Conservation (phyloP, 1,140 invertebrate genomes). For the Paraescarpia echinospica region DNA sequence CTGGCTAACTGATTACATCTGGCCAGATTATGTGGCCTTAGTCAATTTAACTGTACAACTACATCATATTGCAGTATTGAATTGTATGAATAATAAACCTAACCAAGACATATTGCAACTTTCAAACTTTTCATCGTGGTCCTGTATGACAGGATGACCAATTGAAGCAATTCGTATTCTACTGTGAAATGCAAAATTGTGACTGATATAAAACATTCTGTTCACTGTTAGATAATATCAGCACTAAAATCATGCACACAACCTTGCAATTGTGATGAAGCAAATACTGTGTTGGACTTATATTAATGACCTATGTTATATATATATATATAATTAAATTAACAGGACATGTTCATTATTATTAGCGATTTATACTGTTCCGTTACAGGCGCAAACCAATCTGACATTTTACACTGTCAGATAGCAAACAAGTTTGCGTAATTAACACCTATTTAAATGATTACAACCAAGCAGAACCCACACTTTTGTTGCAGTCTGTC, state of each 20-base stretch:
- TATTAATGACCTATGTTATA: background rate
- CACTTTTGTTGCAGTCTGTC: no score
- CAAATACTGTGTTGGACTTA: background rate
- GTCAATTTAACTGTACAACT: no score
- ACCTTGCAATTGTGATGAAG: background rate
- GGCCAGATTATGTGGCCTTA: no score
- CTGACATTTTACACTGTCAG: background rate
- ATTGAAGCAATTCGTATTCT: background rate
- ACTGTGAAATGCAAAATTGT: background rate
- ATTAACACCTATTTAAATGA: background rate
- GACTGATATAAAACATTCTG: background rate
- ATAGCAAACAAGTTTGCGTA: background rate
- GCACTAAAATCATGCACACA: background rate
- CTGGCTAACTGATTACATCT: no score
- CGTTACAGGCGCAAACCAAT: background rate
- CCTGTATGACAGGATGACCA: no score
- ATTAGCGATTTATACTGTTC: background rate
- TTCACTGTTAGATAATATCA: background rate
- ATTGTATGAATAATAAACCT: no score
- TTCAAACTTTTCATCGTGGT: no score
- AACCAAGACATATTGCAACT: no score
- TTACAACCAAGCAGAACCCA: background rate
- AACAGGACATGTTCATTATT: background rate
- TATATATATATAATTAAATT: background rate
- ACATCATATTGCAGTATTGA: no score